Conservation (phyloP, 64 coral and sea anemone genomes). For the Acropora yongei region DNA sequence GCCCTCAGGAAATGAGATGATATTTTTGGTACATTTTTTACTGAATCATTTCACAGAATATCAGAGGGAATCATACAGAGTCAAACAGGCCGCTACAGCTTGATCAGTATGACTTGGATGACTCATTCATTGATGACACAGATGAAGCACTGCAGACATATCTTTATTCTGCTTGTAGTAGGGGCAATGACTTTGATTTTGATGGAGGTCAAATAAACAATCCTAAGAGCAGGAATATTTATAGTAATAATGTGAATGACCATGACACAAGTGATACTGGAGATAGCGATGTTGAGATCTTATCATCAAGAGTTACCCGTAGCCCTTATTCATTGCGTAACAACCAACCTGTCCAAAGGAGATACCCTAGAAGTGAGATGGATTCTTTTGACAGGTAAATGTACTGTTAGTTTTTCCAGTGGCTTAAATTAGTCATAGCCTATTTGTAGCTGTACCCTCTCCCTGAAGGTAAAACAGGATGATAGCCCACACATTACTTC, state of each 20-base stretch:
- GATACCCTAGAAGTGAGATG: background rate
- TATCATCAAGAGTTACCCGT: background rate
- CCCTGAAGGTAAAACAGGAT: no score
- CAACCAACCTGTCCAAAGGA: background rate
- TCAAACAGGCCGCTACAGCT: slow-evolving; percentile 22
- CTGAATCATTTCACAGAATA: background rate
- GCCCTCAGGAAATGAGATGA: no score
- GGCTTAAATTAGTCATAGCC: no score
- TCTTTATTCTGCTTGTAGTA: background rate
- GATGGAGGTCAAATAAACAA: background rate
- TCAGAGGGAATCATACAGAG: background rate
- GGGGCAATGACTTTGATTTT: background rate
- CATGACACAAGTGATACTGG: slow-evolving; percentile 10
- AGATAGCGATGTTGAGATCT: background rate
- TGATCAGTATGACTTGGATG: slow-evolving; percentile 67
- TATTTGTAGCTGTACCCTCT: no score
- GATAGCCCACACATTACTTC: background rate
- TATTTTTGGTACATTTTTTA: no score
- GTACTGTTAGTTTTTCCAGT: background rate
- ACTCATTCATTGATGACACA: slow-evolving; percentile 66
- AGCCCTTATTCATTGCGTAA: slow-evolving; percentile 16
- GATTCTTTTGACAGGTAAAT: slow-evolving; percentile 1
- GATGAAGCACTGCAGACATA: slow-evolving; percentile 16
- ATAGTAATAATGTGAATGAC: background rate
- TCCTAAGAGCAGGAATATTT: no score